Evolutionary conservation across 2,113 vertebrate species (phyloP), one percentile per base, ranked within the genome.

Genomic region (Lepus americanus): DNA sequence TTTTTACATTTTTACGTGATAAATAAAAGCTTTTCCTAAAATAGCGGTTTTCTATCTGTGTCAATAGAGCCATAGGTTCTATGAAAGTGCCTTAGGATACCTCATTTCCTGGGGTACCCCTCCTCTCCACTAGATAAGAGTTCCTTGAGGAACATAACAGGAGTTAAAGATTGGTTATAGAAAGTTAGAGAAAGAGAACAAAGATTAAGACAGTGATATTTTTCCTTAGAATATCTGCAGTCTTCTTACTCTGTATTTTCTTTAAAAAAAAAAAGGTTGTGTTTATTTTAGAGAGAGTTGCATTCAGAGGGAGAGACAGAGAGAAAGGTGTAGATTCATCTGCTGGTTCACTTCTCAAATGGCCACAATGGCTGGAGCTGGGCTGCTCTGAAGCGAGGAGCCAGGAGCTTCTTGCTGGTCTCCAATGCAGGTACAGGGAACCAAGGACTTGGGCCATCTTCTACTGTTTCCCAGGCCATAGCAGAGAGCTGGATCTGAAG

Each of bases 61-160:
- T 93, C 72, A 70, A n/a, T 73, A 90, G 61, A 89, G 16, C 14
- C 36, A 44, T 86, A 8, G 53, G 16, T 92, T 87, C n/a, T 95
- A 16, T 88, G 64, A 64, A 77, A 80, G 39, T 92, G 29, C 55
- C 55, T 96, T 94, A 77, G 66, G 20, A 55, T 92, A 66, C 70
- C 27, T 92, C 22, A 73, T 90, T 25, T 77, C 72, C 70, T 74
- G 44, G 20, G n/a, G n/a, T 66, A 77, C 25, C n/a, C 16, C 44
- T 87, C 90, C 55, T 86, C 39, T 79, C 70, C 92, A 63, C 83
- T 70, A 92, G 36, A 90, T 31, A 25, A 84, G 76, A 80, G 17
- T 91, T 97, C 59, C 86, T 93, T 79, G 72, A 97, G 39, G 51
- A 89, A 95, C 10, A 86, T 2, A 85, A 22, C 36, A 79, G 25